Base-by-base conservation (phyloP, 2,113 vertebrate species). In the Ammodytes marinus region DNA sequence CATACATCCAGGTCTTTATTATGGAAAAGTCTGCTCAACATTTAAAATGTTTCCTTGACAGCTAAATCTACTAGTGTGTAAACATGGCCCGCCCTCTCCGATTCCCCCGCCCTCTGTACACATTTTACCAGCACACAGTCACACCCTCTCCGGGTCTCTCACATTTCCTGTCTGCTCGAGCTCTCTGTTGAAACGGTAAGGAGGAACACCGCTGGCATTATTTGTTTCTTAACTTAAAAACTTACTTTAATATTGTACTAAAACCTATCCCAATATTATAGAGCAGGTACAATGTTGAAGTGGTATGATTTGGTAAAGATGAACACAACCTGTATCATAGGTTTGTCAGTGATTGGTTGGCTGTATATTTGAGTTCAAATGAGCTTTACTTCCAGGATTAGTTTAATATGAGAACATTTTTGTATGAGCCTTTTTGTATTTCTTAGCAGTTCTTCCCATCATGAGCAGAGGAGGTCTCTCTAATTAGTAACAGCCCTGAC, bases 141-240 rank as follows among this genome's bases (percentile, higher is more conserved):
- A 61, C 65, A 58, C 70, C 63, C 80, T 74, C 12, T 27, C 6
- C 4, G 5, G 50, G 7, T 85, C 19, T 40, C 19, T 77, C 45
- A 2, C 35, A 39, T 45, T 50, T 10, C 5, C 35, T 9, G 4
- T 71, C 15, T 53, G 57, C 42, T 58, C 37, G n/a, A 66, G 46
- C 65, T 68, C 45, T 76, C 50, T 69, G 57, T 77, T 15, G 55
- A 60, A 80, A 84, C 83, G 89, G 87, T 90, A 78, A 85, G 86
- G 4, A 40, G 40, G 14, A 71, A 35, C 0, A 1, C 8, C 5
- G 5, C 2, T 13, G 47, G 1, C 46, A 1, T 27, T 52, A 5
- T 19, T 77, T 63, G 6, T 9, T 63, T 74, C 15, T 66, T 66
- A 19, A 47, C 5, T 17, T 9, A 4, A 61, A n/a, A 10, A 6